These are phyloP conservation scores for Alethe castanea DNA, from an alignment of 2,113 vertebrate species.

Conservation along the genomic window DNA sequence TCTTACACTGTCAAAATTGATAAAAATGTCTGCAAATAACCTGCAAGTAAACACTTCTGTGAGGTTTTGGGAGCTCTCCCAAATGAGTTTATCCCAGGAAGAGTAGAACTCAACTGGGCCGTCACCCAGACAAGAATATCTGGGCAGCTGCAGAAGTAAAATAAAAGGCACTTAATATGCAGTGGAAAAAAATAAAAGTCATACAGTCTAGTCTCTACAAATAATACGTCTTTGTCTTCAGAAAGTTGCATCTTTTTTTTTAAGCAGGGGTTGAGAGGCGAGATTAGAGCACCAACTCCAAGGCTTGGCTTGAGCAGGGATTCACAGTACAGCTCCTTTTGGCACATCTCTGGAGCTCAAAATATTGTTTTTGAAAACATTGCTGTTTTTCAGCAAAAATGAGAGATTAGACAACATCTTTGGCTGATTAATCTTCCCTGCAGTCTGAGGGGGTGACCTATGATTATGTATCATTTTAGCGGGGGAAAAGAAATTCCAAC, in stretches of 20 bases:
- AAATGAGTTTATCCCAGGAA: not conserved
- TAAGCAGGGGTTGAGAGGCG: not conserved
- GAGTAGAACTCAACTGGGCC: not conserved
- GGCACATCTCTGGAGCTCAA: slow-evolving; percentile 31
- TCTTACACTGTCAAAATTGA: not conserved
- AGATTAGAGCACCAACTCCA: slow-evolving; percentile 25
- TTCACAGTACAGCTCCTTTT: not conserved
- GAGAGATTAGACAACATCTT: slow-evolving; percentile 53
- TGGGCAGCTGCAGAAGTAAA: slow-evolving; percentile 1
- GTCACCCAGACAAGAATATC: not conserved
- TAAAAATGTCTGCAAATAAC: slow-evolving; percentile 29
- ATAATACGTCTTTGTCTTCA: not conserved
- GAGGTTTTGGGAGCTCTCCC: not conserved
- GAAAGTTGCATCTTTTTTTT: slow-evolving; percentile 22
- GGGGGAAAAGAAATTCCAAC: not conserved
- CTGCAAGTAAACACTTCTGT: not conserved
- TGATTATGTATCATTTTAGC: slow-evolving; percentile 22
- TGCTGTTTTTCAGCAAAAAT: slow-evolving; percentile 25
- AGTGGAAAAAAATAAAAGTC: not conserved
- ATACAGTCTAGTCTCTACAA: slow-evolving; percentile 1
- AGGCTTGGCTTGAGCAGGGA: slow-evolving; percentile 1
- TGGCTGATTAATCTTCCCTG: slow-evolving; percentile 51
- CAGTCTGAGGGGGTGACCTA: slow-evolving; percentile 31
- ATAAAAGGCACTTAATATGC: not conserved
- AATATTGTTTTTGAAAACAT: slow-evolving; percentile 58